Conservation (phyloP, 1,140 invertebrate genomes). For the Stenopsyche tienmushanensis region DNA sequence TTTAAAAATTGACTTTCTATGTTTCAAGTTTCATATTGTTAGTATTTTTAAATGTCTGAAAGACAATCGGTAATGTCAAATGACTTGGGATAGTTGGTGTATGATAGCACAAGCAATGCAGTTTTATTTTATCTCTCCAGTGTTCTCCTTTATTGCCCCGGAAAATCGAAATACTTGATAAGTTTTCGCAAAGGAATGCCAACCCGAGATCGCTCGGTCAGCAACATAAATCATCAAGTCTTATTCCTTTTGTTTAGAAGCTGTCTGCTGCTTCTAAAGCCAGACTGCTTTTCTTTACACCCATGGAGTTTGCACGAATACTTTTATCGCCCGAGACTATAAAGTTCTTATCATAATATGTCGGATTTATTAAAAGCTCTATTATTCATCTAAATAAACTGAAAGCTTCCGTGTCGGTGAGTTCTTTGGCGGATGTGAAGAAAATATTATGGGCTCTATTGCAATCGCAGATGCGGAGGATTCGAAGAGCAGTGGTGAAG, state of each 20-base stretch:
- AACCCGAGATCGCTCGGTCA: conserved; percentile 9
- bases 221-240: conserved; percentile 21
- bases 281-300: not conserved
- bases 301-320: not conserved
- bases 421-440: no score
- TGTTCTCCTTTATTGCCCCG: not conserved
- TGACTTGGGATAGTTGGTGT: not conserved
- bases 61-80: no score
- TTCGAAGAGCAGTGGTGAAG: not conserved
- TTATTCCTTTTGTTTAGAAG: conserved; percentile 26
- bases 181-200: conserved; percentile 16
- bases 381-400: not conserved
- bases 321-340: not conserved
- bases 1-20: no score
- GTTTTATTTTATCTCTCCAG: not conserved
- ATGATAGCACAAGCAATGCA: not conserved
- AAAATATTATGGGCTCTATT: no score
- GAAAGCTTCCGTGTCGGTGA: not conserved
- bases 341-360: no score
- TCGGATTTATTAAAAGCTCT: no score
- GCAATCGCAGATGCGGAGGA: no score
- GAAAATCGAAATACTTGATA: conserved; percentile 18
- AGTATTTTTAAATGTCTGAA: no score
- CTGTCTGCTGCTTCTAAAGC: not conserved
- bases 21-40: no score